A percentile compares a stretch with the other conserved stretches of the same genome.
phyloP scores from a whole-genome alignment of 30 jellyfish, hydroid and myxozoan species.

The Pseudorhiza aurosa region DNA sequence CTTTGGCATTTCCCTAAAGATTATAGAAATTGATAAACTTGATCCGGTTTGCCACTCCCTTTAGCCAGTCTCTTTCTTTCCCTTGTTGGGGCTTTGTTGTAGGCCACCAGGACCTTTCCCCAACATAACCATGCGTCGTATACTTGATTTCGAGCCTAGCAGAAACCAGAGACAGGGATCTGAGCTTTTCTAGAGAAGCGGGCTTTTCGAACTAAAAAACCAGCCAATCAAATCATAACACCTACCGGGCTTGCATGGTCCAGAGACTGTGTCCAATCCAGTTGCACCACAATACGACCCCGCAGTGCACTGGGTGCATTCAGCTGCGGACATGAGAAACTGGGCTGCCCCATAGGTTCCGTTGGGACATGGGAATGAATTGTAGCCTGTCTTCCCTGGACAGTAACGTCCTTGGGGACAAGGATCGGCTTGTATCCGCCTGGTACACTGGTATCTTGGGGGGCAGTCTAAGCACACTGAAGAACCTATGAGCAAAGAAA shows the following conservation, averaged over 20 bases:
- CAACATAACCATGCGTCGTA: too few relatives aligned
- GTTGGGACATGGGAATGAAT: constrained; percentile 82
- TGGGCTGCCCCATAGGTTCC: constrained; percentile 92
- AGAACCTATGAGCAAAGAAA: constrained; percentile 60
- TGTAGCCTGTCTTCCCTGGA: constrained; percentile 85
- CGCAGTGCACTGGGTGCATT: constrained; percentile 93
- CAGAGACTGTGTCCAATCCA: constrained; percentile 77
- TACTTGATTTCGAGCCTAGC: too few relatives aligned
- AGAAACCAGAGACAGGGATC: too few relatives aligned
- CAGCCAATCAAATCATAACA: not conserved
- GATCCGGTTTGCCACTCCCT: too few relatives aligned
- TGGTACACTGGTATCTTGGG: constrained; percentile 86
- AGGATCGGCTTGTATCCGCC: constrained; percentile 83
- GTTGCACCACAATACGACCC: constrained; percentile 89
- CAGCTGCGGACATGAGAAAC: constrained; percentile 46
- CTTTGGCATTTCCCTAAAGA: too few relatives aligned
- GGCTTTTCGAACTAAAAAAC: not conserved
- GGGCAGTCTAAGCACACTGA: constrained; percentile 82
- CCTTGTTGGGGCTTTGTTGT: too few relatives aligned
- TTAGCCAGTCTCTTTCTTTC: too few relatives aligned
- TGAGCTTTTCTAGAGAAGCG: too few relatives aligned
- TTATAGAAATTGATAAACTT: too few relatives aligned
- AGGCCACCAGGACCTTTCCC: too few relatives aligned
- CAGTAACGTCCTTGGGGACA: constrained; percentile 93
- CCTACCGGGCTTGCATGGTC: constrained; percentile 87